These are phyloP conservation scores for Steatornis caripensis DNA, from an alignment of 2,113 vertebrate genomes.

Conservation along the genomic window DNA sequence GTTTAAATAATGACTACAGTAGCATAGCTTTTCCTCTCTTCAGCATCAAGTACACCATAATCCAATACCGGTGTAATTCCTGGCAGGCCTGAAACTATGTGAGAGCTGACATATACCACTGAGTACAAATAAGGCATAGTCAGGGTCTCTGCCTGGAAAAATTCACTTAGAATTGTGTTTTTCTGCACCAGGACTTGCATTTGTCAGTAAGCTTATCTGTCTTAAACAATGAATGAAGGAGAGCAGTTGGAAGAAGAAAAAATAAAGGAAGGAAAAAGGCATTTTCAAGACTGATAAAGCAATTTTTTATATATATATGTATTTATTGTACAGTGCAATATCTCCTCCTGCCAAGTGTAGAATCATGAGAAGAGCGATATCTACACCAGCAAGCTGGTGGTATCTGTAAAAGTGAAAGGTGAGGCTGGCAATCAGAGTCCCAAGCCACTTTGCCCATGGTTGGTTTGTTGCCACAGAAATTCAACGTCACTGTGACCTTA, in stretches of 20 bases:
- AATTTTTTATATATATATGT: neutral
- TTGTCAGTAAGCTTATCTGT: neutral
- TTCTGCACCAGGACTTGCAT: neutral
- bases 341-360: neutral
- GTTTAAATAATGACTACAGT: constrained; percentile 4
- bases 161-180: neutral
- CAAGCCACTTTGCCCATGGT: neutral
- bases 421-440: neutral
- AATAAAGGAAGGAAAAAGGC: neutral
- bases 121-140: neutral
- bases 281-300: neutral
- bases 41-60: neutral
- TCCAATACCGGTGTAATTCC: neutral
- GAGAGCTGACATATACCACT: neutral
- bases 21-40: neutral
- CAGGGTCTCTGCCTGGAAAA: neutral
- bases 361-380: neutral
- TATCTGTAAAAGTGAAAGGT: neutral
- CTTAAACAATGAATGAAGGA: neutral
- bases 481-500: neutral
- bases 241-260: neutral
- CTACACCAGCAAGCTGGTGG: neutral
- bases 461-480: neutral
- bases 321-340: neutral
- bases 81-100: neutral